Conservation (phyloP, 2,888 invertebrate genomes). For the Teleogryllus oceanicus region DNA sequence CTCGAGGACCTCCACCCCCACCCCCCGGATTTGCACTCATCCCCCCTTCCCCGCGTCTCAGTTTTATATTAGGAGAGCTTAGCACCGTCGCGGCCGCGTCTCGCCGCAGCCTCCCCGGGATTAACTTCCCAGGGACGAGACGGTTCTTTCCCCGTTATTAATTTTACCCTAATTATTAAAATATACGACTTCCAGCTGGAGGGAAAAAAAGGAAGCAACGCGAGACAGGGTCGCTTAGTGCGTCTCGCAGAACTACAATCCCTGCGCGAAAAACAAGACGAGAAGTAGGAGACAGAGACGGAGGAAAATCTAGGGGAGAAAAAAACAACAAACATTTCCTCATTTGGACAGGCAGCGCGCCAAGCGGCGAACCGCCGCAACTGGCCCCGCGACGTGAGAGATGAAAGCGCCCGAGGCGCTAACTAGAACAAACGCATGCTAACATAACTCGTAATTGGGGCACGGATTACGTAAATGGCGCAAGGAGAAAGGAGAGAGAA, state of each 20-base stretch:
- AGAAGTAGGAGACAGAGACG: neutral
- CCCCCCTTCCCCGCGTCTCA: neutral
- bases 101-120: neutral
- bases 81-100: neutral
- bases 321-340: neutral
- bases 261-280: neutral
- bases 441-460: too few relatives aligned
- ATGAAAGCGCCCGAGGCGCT: too few relatives aligned
- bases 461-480: too few relatives aligned
- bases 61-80: conserved; percentile 10
- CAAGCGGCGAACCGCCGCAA: neutral
- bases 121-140: neutral
- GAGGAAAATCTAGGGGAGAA: neutral
- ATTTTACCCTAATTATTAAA: conserved; percentile 10
- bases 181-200: neutral
- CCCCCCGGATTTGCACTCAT: too few relatives aligned
- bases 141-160: conserved; percentile 6
- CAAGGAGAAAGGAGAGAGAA: too few relatives aligned
- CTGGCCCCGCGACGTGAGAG: too few relatives aligned
- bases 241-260: neutral
- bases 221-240: neutral
- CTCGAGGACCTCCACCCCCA: too few relatives aligned
- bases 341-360: neutral
- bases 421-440: too few relatives aligned
- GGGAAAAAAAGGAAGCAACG: neutral